Percentiles rank a stretch among this genome's conserved stretches.
Evolutionary conservation across 2,888 invertebrate species (phyloP).

Genomic region (Diarsia rubi): DNA sequence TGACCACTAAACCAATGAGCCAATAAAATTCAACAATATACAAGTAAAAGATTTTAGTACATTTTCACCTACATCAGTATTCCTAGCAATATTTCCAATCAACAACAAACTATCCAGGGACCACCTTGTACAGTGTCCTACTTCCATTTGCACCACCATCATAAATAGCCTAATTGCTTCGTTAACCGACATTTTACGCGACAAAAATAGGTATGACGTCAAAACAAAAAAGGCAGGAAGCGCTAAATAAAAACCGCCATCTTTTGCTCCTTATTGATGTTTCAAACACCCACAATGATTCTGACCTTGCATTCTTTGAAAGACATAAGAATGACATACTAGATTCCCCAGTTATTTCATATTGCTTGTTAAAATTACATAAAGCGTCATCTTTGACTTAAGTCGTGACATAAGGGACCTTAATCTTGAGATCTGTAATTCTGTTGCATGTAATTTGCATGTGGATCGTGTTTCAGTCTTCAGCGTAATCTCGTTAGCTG

Average conservation of each 20-base stretch:
- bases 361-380: constrained; percentile 53
- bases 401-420: constrained; percentile 62
- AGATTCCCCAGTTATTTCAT: constrained; percentile 61
- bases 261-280: constrained; percentile 51
- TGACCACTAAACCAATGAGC: too few relatives aligned
- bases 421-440: constrained; percentile 41
- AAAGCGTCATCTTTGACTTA: constrained; percentile 55
- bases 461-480: constrained; percentile 36
- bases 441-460: constrained; percentile 46
- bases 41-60: background rate
- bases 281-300: constrained; percentile 69
- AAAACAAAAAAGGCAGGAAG: constrained; percentile 49
- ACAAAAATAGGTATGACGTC: constrained; percentile 50
- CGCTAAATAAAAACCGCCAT: constrained; percentile 43
- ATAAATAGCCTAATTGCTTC: constrained; percentile 54
- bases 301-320: constrained; percentile 75
- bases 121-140: constrained; percentile 33
- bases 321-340: constrained; percentile 51
- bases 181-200: constrained; percentile 48
- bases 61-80: background rate
- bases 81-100: constrained; percentile 1
- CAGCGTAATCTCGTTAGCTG: constrained; percentile 48
- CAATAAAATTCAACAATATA: too few relatives aligned
- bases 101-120: background rate
- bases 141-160: constrained; percentile 37